Evolutionary conservation across 2,888 invertebrate genomes (phyloP).

Genomic region (Callyntrura sp.): DNA sequence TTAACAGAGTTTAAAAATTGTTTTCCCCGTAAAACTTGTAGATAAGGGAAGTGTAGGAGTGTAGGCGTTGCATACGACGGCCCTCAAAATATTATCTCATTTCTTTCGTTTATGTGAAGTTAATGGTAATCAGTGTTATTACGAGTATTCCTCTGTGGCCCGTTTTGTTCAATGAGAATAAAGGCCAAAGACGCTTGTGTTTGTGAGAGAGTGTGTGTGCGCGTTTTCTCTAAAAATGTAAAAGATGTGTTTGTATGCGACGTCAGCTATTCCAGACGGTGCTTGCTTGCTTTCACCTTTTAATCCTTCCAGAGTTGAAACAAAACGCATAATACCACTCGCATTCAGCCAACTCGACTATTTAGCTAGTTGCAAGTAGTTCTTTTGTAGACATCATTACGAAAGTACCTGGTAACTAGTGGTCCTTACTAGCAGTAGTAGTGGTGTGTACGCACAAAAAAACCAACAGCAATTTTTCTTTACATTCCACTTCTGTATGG

Average conservation of each 20-base stretch:
- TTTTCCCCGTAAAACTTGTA: neutral
- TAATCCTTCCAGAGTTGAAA: slow-evolving; percentile 7
- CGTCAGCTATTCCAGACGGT: neutral
- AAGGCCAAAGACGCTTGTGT: neutral
- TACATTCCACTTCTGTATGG: neutral
- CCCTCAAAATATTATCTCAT: slow-evolving; percentile 53
- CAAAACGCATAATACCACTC: neutral
- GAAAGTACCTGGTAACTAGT: slow-evolving; percentile 12
- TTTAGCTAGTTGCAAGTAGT: slow-evolving; percentile 41
- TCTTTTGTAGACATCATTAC: neutral
- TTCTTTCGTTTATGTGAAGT: slow-evolving; percentile 70
- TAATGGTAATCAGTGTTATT: slow-evolving; percentile 72
- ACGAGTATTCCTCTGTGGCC: slow-evolving; percentile 64
- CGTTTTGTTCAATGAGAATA: slow-evolving; percentile 53
- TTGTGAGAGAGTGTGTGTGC: neutral
- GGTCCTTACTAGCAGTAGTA: no score
- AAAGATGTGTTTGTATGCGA: neutral
- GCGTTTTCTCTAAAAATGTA: neutral
- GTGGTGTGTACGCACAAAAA: neutral
- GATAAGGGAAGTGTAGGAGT: no score
- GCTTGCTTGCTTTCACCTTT: neutral
- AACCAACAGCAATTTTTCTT: neutral
- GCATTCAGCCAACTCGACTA: neutral
- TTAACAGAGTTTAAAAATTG: slow-evolving; percentile 30
- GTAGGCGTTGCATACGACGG: neutral